Percentiles rank a stretch among this genome's conserved stretches.
Conservation (phyloP, 1,140 invertebrate genomes). For the Tetranychus urticae region DNA sequence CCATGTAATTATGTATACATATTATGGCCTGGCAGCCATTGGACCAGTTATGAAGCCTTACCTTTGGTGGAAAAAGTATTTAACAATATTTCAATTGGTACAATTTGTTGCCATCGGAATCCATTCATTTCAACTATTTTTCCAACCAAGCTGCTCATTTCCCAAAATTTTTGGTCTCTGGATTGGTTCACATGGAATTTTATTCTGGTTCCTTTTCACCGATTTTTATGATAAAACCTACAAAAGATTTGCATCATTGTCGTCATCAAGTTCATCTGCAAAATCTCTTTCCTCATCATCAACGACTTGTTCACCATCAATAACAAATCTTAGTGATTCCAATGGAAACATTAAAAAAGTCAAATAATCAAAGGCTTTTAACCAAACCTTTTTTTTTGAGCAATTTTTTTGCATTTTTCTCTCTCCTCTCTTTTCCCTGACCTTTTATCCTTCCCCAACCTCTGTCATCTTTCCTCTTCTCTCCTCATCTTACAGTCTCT, state of each 20-base stretch:
- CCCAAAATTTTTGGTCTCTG: neutral
- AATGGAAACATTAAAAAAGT: neutral
- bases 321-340: neutral
- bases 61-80: slow-evolving; percentile 29
- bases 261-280: neutral
- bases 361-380: neutral
- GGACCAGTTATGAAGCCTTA: slow-evolving; percentile 27
- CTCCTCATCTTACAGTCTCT: too few species aligned
- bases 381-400: too few species aligned
- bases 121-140: neutral
- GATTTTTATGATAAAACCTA: neutral
- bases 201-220: neutral
- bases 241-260: neutral
- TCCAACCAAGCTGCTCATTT: neutral
- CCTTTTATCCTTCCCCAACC: too few species aligned
- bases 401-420: too few species aligned
- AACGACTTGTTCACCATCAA: neutral
- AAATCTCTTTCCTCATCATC: neutral
- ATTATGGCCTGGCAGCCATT: slow-evolving; percentile 29
- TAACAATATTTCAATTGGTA: neutral
- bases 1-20: slow-evolving; percentile 34
- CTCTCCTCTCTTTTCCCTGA: too few species aligned
- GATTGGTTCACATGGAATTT: neutral
- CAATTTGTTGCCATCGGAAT: neutral
- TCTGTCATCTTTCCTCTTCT: too few species aligned